These are phyloP conservation scores for Drosophila guanche DNA, from an alignment of 1,140 invertebrate genomes.

Conservation along the genomic window DNA sequence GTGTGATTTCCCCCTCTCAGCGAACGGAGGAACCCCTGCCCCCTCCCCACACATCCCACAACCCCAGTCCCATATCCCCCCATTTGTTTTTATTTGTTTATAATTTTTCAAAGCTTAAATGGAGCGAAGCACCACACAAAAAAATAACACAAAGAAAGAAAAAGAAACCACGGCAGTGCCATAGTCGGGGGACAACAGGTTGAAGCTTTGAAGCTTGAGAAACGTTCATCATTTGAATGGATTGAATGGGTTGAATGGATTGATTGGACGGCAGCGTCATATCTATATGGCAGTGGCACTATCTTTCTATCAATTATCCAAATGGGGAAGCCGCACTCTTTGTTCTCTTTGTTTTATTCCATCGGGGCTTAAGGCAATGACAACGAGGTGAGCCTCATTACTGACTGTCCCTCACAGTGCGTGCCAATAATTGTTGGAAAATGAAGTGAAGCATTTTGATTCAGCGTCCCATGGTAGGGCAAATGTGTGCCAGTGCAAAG, in stretches of 20 bases:
- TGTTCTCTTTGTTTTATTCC: too few species aligned
- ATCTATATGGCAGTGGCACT: not conserved
- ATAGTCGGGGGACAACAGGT: not conserved
- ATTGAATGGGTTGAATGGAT: too few species aligned
- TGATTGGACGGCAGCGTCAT: too few species aligned
- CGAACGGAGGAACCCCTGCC: not conserved
- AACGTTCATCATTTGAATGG: too few species aligned
- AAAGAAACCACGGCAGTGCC: constrained; percentile 6
- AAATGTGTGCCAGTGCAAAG: too few species aligned
- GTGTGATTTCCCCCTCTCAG: constrained; percentile 57
- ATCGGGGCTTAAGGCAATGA: too few species aligned
- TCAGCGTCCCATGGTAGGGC: not conserved
- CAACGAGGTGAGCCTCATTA: not conserved
- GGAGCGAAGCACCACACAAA: constrained; percentile 54
- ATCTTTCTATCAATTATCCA: constrained; percentile 38
- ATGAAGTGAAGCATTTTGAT: not conserved
- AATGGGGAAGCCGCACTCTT: constrained; percentile 2
- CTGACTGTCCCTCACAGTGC: not conserved
- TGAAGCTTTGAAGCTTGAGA: not conserved
- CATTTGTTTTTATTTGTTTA: constrained; percentile 71
- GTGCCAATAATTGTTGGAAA: not conserved
- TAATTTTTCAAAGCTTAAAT: constrained; percentile 80
- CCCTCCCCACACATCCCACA: not conserved
- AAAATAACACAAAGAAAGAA: constrained; percentile 29
- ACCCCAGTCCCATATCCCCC: not conserved